Percentiles rank a stretch among this genome's conserved stretches.
Conservation (phyloP, 2,797 vertebrate genomes). For the Buceros bicornis region DNA sequence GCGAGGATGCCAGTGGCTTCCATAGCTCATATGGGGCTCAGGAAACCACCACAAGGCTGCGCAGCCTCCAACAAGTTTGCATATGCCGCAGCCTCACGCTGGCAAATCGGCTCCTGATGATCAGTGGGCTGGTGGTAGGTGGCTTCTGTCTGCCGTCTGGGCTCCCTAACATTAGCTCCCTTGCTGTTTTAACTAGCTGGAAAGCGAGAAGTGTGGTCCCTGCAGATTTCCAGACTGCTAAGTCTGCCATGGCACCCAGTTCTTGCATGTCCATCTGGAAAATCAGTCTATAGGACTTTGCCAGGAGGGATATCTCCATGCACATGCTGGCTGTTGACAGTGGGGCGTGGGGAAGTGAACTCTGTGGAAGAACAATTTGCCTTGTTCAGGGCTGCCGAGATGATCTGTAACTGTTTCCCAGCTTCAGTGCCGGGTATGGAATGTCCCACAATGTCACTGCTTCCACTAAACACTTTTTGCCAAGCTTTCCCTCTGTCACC, state of each 20-base stretch:
- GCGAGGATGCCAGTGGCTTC: neutral
- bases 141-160: neutral
- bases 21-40: neutral
- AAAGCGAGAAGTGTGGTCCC: fast-evolving
- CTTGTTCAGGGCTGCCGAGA: neutral
- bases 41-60: fast-evolving
- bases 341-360: neutral
- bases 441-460: neutral
- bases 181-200: neutral
- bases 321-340: neutral
- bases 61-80: neutral
- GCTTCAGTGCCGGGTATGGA: neutral
- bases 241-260: neutral
- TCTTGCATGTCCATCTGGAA: fast-evolving
- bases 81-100: neutral
- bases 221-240: neutral
- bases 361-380: neutral
- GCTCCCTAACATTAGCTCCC: neutral
- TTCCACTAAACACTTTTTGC: neutral
- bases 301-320: neutral
- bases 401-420: neutral
- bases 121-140: neutral
- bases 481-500: neutral
- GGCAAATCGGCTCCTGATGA: fast-evolving
- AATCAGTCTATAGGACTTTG: neutral